Evolutionary conservation across 2,113 vertebrate genomes (phyloP).

Genomic region (Ageneiosus marmoratus): DNA sequence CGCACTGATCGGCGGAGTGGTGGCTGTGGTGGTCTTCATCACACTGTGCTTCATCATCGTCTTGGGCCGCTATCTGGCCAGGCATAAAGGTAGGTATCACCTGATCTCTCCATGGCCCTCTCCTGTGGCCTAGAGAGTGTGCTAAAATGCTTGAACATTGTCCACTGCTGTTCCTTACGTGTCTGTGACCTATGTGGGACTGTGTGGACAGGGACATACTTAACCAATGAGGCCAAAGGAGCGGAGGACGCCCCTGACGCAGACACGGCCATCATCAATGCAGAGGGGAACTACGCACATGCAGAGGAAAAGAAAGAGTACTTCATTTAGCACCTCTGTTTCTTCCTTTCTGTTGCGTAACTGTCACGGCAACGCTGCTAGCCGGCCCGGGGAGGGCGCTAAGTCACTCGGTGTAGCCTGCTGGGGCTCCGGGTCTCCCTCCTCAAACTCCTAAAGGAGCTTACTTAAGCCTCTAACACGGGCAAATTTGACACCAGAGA

Average conservation of each 20-base stretch:
- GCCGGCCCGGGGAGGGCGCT: slow-evolving; percentile 46
- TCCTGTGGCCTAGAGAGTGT: slow-evolving; percentile 41
- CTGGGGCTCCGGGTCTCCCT: slow-evolving; percentile 54
- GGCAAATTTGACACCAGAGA: slow-evolving; percentile 80
- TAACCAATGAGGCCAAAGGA: slow-evolving; percentile 99
- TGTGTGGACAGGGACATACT: slow-evolving; percentile 85
- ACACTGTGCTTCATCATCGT: slow-evolving; percentile 97
- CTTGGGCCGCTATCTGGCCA: slow-evolving; percentile 94
- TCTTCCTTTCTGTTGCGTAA: slow-evolving; percentile 59
- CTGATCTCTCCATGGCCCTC: slow-evolving; percentile 32
- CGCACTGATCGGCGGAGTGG: slow-evolving; percentile 94
- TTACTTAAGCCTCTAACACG: slow-evolving; percentile 69
- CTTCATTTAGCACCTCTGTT: slow-evolving; percentile 90
- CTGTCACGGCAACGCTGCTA: slow-evolving; percentile 55
- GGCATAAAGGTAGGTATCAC: slow-evolving; percentile 93
- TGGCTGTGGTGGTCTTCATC: slow-evolving; percentile 98
- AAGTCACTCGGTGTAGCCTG: slow-evolving; percentile 60
- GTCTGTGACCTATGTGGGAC: slow-evolving; percentile 56
- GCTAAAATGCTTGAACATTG: slow-evolving; percentile 53
- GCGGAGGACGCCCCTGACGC: slow-evolving; percentile 97
- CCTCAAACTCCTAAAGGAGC: slow-evolving; percentile 59
- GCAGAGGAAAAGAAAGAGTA: slow-evolving; percentile 99
- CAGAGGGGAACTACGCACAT: slow-evolving; percentile 96
- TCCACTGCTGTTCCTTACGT: slow-evolving; percentile 52
- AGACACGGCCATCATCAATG: slow-evolving; percentile 98